phyloP scores from a whole-genome alignment of 2,113 vertebrate genomes.

The Callocephalon fimbriatum region DNA sequence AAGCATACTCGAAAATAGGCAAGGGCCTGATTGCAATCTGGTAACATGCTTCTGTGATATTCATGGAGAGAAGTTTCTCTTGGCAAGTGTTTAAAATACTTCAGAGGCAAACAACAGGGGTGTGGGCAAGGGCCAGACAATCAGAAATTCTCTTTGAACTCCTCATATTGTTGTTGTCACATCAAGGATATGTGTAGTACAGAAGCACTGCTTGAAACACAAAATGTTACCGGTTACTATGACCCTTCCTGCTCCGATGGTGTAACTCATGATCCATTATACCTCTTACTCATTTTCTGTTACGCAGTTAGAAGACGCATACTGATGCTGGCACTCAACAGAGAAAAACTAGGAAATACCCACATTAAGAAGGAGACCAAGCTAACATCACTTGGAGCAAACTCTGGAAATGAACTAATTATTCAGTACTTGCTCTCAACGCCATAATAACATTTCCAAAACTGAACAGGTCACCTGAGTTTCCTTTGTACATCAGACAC shows the following conservation, averaged over 20 bases:
- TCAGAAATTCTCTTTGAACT: neutral
- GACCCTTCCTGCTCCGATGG: neutral
- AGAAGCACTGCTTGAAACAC: neutral
- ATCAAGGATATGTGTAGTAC: fast-evolving
- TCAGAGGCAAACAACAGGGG: neutral
- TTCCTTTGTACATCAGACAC: neutral
- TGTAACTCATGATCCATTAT: neutral
- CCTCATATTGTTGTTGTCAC: neutral
- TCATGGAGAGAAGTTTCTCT: neutral
- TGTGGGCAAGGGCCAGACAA: neutral
- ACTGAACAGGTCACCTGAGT: neutral
- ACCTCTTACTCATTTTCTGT: neutral
- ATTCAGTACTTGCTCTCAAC: neutral
- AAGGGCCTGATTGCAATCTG: neutral
- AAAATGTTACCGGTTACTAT: neutral
- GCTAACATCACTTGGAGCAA: neutral
- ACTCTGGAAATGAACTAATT: neutral
- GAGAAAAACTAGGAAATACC: neutral
- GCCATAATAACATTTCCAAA: neutral
- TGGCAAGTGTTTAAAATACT: neutral
- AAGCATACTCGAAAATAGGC: neutral
- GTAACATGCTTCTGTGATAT: neutral
- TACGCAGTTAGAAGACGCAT: fast-evolving
- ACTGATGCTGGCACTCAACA: neutral
- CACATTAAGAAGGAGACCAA: neutral